A percentile compares a stretch with the other conserved stretches of the same genome.
Evolutionary conservation across 2,113 vertebrate genomes (phyloP).

Genomic region (Noturus placidus): DNA sequence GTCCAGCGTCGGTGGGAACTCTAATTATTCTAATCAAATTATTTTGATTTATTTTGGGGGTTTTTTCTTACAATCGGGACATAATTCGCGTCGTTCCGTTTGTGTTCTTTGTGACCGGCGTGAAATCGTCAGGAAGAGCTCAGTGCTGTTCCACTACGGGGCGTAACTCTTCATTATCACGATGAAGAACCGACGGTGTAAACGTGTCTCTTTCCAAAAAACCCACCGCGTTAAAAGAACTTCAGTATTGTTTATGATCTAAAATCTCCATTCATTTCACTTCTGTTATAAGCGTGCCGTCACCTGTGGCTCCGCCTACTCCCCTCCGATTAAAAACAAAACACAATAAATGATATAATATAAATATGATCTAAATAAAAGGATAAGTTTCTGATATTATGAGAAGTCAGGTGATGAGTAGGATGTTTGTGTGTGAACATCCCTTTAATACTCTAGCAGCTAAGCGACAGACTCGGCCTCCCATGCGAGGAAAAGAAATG

Average conservation of each 20-base stretch:
- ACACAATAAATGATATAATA: background rate
- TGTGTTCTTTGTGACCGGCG: no score
- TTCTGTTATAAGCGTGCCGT: no score
- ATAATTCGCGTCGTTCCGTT: no score
- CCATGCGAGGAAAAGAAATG: background rate
- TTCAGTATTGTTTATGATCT: background rate
- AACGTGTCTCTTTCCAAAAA: no score
- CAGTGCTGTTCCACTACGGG: background rate
- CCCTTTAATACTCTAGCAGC: background rate
- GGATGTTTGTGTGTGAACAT: background rate
- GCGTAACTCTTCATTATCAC: no score
- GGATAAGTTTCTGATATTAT: background rate
- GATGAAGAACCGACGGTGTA: background rate
- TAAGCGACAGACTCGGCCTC: background rate
- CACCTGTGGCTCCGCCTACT: no score
- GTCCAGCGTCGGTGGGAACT: no score
- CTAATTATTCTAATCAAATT: no score
- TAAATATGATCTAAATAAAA: background rate
- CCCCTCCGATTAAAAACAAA: no score
- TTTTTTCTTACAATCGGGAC: no score
- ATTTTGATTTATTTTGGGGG: no score
- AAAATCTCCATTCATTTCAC: no score
- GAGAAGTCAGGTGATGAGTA: background rate
- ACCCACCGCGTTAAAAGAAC: background rate
- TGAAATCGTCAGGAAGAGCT: background rate